Percentiles rank a stretch among this genome's conserved stretches.
Conservation (phyloP, 2,888 invertebrate genomes). For the Brachyptera putata region DNA sequence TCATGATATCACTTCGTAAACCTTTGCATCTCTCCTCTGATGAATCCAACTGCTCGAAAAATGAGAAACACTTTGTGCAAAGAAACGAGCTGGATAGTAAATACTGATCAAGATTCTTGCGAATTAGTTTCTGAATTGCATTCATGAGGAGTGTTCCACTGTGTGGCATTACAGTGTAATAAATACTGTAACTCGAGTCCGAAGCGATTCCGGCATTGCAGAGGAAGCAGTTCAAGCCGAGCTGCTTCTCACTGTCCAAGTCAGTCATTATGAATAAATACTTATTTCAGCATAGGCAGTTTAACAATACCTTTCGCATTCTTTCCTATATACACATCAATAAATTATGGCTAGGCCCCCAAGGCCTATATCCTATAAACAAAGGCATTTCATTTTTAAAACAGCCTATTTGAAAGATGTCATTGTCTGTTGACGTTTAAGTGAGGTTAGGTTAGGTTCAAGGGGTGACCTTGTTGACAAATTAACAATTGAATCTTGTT, state of each 20-base stretch:
- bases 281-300: no score
- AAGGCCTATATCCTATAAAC: no score
- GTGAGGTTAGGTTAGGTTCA: neutral
- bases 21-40: slow-evolving; percentile 33
- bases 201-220: slow-evolving; percentile 27
- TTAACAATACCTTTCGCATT: no score
- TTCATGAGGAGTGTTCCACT: slow-evolving; percentile 33
- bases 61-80: slow-evolving; percentile 34
- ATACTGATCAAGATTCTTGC: slow-evolving; percentile 24
- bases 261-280: slow-evolving; percentile 29
- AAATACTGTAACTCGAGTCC: slow-evolving; percentile 30
- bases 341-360: no score
- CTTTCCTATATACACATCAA: no score
- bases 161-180: slow-evolving; percentile 34
- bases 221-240: slow-evolving; percentile 28
- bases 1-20: slow-evolving; percentile 31
- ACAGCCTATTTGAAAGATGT: no score
- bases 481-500: no score
- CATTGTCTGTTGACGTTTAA: neutral
- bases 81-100: slow-evolving; percentile 30
- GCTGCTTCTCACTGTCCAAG: slow-evolving; percentile 22
- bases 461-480: neutral
- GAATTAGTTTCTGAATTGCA: slow-evolving; percentile 33
- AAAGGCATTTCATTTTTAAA: no score
- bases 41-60: slow-evolving; percentile 35